Conservation (phyloP, 2,888 invertebrate genomes). For the Latrodectus elegans region DNA sequence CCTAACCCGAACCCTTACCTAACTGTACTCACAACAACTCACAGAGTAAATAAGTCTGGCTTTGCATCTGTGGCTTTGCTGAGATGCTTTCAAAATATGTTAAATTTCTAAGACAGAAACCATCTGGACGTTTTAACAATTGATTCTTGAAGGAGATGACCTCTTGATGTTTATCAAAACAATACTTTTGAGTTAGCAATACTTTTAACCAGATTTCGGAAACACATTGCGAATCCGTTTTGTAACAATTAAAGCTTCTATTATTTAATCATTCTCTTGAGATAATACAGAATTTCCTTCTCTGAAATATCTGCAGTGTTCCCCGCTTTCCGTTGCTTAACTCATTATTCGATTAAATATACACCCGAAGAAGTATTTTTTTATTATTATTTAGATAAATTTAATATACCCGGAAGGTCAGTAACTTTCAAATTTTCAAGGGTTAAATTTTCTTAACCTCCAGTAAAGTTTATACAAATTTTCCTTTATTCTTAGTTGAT, state of each 20-base stretch:
- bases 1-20: not conserved
- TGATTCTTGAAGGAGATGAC: not conserved
- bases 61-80: not conserved
- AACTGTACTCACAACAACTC: not conserved
- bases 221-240: not conserved
- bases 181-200: not conserved
- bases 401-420: not conserved
- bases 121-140: not conserved
- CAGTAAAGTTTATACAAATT: not conserved
- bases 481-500: not conserved
- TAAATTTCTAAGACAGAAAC: not conserved
- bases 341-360: not conserved
- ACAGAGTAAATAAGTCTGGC: not conserved
- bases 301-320: too few species aligned
- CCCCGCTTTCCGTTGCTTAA: too few species aligned
- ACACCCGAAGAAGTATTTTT: not conserved
- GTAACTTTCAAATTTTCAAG: not conserved
- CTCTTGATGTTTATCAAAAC: not conserved
- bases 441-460: not conserved
- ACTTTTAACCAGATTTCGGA: not conserved
- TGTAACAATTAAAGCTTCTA: too few species aligned
- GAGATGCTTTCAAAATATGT: not conserved
- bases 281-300: too few species aligned
- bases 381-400: not conserved
- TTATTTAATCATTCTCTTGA: too few species aligned